Evolutionary conservation across 2,888 invertebrate genomes (phyloP).

Genomic region (Dasysyrphus albostriatus): DNA sequence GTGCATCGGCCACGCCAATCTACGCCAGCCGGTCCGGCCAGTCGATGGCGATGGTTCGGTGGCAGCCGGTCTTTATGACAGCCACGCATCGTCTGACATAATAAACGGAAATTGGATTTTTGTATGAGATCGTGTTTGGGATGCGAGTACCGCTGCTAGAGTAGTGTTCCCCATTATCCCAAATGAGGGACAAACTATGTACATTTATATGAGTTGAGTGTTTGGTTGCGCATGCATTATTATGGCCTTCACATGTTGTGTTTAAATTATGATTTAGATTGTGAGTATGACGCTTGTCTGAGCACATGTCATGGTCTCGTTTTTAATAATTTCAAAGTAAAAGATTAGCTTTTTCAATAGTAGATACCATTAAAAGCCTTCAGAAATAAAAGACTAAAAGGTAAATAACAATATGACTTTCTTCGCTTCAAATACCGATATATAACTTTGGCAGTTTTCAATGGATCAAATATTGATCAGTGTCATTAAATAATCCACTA

Average conservation of each 20-base stretch:
- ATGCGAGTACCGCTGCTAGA: conserved; percentile 45
- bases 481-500: too few relatives aligned
- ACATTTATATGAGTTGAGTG: conserved; percentile 14
- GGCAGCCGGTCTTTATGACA: conserved; percentile 55
- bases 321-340: neutral
- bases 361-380: too few relatives aligned
- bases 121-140: conserved; percentile 52
- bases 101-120: conserved; percentile 76
- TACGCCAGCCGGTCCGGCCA: neutral
- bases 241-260: conserved; percentile 61
- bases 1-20: neutral
- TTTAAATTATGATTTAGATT: conserved; percentile 67
- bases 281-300: conserved; percentile 40
- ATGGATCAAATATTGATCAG: too few relatives aligned
- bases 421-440: too few relatives aligned
- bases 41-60: neutral
- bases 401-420: too few relatives aligned
- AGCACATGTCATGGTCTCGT: neutral
- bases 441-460: too few relatives aligned
- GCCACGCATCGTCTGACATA: conserved; percentile 71
- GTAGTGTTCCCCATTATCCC: conserved; percentile 31
- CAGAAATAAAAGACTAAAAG: too few relatives aligned
- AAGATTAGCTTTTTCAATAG: neutral
- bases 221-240: conserved; percentile 30
- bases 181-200: conserved; percentile 44